Base-by-base conservation (phyloP, 2,888 invertebrate species). In the Sclerodermus sp. region DNA sequence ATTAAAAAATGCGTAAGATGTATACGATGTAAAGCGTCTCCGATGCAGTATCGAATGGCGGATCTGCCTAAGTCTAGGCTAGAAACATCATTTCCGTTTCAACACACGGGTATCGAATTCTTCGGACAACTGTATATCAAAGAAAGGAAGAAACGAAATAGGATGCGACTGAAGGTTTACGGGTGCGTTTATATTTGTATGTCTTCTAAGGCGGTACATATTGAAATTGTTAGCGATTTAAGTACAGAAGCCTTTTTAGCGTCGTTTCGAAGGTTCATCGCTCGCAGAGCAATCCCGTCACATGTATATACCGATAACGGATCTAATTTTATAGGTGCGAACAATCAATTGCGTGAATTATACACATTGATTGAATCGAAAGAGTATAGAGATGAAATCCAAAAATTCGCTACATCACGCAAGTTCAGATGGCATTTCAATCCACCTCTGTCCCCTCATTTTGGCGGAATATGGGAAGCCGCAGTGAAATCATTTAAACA, bases 391-490 rank as follows among this genome's bases (percentile, higher is more conserved):
- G 4, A 34, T 12, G 4, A 12, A 39, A 15, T 5, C 4, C 10
- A 30, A 5, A 5, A 12, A 39, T 16, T 14, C 12, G 5, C 14
- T 17, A 31, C 47, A 5, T 31, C 18, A 12, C 49, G 44, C n/a
- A 34, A 16, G 1, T 39, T 57, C 12, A 10, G 31, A 3, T 57
- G 53, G 56, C 15, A 46, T 13, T 57, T 53, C 23, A 48, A 46
- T 29, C 53, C 50, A 12, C 50, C 51, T 1, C 14, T 37, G 14
- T 42, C 53, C 0, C 52, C 52, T 1, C 44, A 55, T 39, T 45
- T 53, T 23, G 49, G 45, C 1, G 67, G 68, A 1, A 38, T 63
- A 9, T 66, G 64, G 65, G 65, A 68, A 43, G 58, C 60, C 12
- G 60, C 58, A 2, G 62, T 67, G 3, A 62, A 64, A 32, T 45